Conservation (phyloP, 2,113 vertebrate genomes). For the Amblyopsis rosae region DNA sequence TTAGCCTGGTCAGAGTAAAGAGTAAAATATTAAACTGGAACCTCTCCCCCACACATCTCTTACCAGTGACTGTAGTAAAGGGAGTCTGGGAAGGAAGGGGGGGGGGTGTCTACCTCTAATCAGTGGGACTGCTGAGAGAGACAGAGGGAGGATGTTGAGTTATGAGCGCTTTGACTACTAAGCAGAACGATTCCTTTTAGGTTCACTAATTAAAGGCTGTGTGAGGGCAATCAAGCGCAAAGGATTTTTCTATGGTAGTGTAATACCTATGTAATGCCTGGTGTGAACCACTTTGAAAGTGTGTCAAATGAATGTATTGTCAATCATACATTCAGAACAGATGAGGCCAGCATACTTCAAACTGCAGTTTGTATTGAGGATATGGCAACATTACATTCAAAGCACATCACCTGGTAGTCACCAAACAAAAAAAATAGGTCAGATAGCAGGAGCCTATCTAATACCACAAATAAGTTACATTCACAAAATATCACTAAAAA, state of each 20-base stretch:
- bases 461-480: constrained; percentile 73
- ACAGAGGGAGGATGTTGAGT: constrained; percentile 72
- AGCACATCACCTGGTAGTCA: constrained; percentile 72
- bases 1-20: constrained; percentile 50
- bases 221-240: constrained; percentile 30
- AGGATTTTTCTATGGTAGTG: constrained; percentile 36
- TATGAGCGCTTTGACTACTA: constrained; percentile 71
- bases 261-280: constrained; percentile 20
- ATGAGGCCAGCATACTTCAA: constrained; percentile 50
- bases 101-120: constrained; percentile 52
- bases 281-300: constrained; percentile 1
- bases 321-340: constrained; percentile 39
- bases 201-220: constrained; percentile 66
- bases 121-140: constrained; percentile 63
- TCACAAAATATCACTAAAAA: constrained; percentile 73
- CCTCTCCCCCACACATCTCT: constrained; percentile 64
- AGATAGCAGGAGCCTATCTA: constrained; percentile 56
- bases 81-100: constrained; percentile 64
- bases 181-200: constrained; percentile 68
- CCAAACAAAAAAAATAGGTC: constrained; percentile 58
- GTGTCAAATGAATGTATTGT: constrained; percentile 18
- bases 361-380: constrained; percentile 76
- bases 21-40: constrained; percentile 78
- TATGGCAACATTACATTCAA: constrained; percentile 73
- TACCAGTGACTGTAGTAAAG: constrained; percentile 56